Evolutionary conservation across 2,797 vertebrate genomes (phyloP), one percentile per base, ranked within the genome.

Genomic region (Pseudocheirus occidentalis): DNA sequence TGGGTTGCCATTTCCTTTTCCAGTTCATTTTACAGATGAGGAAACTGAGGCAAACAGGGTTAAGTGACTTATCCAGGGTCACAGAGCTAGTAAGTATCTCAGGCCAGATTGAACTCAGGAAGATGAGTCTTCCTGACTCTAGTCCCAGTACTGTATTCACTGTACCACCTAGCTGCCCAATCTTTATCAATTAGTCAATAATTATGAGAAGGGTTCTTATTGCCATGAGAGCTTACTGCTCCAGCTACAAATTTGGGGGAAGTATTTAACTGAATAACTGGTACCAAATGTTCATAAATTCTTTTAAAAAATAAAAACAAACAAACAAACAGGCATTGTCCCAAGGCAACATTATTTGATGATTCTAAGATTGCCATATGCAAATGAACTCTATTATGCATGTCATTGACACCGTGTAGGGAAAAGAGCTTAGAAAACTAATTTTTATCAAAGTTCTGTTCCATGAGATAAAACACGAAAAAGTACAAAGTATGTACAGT

Each of bases 381-480:
- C 98, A 98, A 97, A 98, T 94, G 95, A 97, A 98, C 96, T 98
- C 98, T 96, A 97, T 94, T 98, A 98, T 96, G 97, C 96, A 97
- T 95, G 97, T 98, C 97, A 96, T 97, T 97, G 97, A 98, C 97
- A 98, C 92, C 97, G 98, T 97, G 98, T 98, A 98, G 98, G 98
- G 98, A 98, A 98, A 98, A 98, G 97, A 98, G 98, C 97, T 98
- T 99, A 99, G 98, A 98, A 98, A 99, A 98, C 96, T 97, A 97
- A 40, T 96, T 95, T 98, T 98, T 98, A 98, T 98, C 98, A 99
- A 98, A 99, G 98, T 98, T 98, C 98, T 97, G 96, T 97, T 98
- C 98, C 97, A 98, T 96, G 97, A 98, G 95, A 58, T 98, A 98
- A 98, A 98, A 97, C 97, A 98, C 97, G 96, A 98, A 98, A 98